phyloP scores from a whole-genome alignment of 2,888 invertebrate genomes.

The Pheosia tremula region DNA sequence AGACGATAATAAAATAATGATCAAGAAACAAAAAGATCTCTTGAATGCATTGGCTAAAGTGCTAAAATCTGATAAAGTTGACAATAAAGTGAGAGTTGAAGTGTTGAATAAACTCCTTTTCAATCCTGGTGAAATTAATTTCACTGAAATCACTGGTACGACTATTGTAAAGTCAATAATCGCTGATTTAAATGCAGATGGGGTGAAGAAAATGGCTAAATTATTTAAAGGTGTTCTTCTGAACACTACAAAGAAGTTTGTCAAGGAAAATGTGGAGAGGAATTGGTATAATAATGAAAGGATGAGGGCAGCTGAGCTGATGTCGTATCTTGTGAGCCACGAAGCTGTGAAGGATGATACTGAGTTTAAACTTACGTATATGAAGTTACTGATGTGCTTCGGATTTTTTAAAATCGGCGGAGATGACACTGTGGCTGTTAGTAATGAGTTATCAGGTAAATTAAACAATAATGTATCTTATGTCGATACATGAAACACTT shows the following conservation, averaged over 20 bases:
- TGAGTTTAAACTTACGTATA: conserved; percentile 87
- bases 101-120: conserved; percentile 87
- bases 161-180: conserved; percentile 87
- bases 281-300: conserved; percentile 88
- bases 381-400: conserved; percentile 86
- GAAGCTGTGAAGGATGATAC: conserved; percentile 81
- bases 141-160: conserved; percentile 89
- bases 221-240: conserved; percentile 86
- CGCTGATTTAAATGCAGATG: conserved; percentile 83
- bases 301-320: conserved; percentile 85
- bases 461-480: not conserved
- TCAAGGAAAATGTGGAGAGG: conserved; percentile 78
- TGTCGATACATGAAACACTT: not conserved
- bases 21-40: conserved; percentile 82
- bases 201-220: conserved; percentile 86
- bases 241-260: conserved; percentile 79
- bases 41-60: conserved; percentile 79
- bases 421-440: conserved; percentile 77
- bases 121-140: conserved; percentile 88
- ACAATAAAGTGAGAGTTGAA: conserved; percentile 80
- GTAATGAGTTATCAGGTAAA: conserved; percentile 85
- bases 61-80: conserved; percentile 76
- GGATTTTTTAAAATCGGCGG: conserved; percentile 86
- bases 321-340: conserved; percentile 81
- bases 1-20: conserved; percentile 80